These are phyloP conservation scores for Venustoraphidia nigricollis DNA, from an alignment of 2,888 invertebrate species.

Conservation along the genomic window DNA sequence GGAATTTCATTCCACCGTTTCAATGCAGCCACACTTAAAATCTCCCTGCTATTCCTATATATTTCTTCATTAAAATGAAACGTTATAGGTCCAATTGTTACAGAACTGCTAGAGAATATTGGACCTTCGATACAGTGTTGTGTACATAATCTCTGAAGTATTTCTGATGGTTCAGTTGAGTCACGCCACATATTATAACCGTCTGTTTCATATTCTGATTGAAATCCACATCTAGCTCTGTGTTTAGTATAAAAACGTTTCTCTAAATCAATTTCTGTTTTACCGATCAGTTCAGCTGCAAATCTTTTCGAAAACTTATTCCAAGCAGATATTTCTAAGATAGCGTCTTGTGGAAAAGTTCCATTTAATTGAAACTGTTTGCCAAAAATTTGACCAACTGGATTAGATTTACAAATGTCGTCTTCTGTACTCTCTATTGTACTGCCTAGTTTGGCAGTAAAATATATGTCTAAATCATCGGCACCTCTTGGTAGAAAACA, in stretches of 20 bases:
- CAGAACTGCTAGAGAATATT: conserved; percentile 30
- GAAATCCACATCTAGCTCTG: conserved; percentile 62
- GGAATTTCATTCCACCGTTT: conserved; percentile 63
- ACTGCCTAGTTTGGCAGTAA: conserved; percentile 19
- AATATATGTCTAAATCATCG: conserved; percentile 65
- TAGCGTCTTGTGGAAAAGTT: conserved; percentile 57
- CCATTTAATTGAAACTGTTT: conserved; percentile 63
- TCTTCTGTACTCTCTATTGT: conserved; percentile 13
- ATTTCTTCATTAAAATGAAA: conserved; percentile 14
- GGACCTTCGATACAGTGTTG: conserved; percentile 41
- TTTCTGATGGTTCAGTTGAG: conserved; percentile 49
- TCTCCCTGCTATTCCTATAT: conserved; percentile 40
- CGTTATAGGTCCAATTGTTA: conserved; percentile 34
- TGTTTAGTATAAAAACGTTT: conserved; percentile 70
- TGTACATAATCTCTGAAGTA: conserved; percentile 54
- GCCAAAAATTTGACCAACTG: conserved; percentile 62
- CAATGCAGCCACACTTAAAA: conserved; percentile 59
- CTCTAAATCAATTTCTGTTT: conserved; percentile 73
- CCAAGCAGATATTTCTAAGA: conserved; percentile 54
- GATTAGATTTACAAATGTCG: conserved; percentile 52
- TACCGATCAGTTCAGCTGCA: conserved; percentile 68
- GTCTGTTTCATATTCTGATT: conserved; percentile 42
- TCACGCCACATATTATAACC: conserved; percentile 74
- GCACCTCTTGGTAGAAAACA: conserved; percentile 56
- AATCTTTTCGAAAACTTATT: conserved; percentile 52